Base-by-base conservation (phyloP, 2,888 invertebrate genomes). In the Apotomis betuletana region DNA sequence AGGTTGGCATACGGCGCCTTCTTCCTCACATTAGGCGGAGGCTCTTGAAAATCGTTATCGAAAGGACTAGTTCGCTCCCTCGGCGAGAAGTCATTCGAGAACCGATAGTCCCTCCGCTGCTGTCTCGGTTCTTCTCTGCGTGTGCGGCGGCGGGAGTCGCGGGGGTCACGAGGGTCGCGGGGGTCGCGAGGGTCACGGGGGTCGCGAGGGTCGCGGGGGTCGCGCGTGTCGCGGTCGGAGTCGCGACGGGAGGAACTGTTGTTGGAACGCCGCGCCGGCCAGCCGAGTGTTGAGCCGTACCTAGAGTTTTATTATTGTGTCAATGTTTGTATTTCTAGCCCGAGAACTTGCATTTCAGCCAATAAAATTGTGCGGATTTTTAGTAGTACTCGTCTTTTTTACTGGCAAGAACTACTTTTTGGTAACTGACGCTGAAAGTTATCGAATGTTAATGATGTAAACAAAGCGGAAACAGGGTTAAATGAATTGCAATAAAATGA, bases 41-140 rank as follows among this genome's bases (percentile, higher is more conserved):
- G 87, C 8, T 94, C 94, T 0, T 93, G 91, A 78, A 94, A 94
- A 75, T 95, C 95, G 75, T 94, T 94, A 73, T 95, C 95, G 81
- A 95, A 95, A 0, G 95, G 95, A 59, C 95, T 94, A 38, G 89
- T 85, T 6, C 90, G 81, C 6, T 92, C 93, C 12, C 94, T 85
- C 38, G 94, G 94, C 0, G 94, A 94, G 83, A 95, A 95, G 81
- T 96, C 95, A 77, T 94, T 94, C 15, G 95, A 95, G 83, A 95
- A 95, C 55, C 94, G 85, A 70, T 94, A 94, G 75, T 88, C 82
- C 10, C 83, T 74, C 67, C 80, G 75, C 59, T 79, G 76, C 60
- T 77, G 71, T 0, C 27, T 27, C 27, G 80, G 76, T 10, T 78
- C 75, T 74, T 86, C 83, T 0, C 83, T 81, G 0, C 88, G 81